phyloP scores from a whole-genome alignment of 2,113 vertebrate genomes.

The Daboia siamensis region DNA sequence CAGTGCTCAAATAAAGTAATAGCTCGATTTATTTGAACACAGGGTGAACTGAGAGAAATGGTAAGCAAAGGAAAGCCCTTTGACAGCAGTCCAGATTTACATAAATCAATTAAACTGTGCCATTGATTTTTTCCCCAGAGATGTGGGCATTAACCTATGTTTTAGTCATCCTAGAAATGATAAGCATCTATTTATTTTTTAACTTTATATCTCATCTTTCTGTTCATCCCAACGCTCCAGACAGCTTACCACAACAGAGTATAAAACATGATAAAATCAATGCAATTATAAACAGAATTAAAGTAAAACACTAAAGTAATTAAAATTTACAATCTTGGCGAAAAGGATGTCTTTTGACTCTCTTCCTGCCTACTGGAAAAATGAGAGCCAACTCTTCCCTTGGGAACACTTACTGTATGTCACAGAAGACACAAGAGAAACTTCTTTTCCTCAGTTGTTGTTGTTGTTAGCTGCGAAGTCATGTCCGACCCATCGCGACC shows the following conservation, averaged over 20 bases:
- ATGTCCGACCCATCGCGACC: too few species aligned
- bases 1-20: background rate
- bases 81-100: constrained; percentile 2
- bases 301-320: background rate
- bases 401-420: background rate
- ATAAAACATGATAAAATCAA: background rate
- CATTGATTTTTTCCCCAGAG: background rate
- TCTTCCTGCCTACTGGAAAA: background rate
- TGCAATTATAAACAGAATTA: background rate
- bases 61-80: background rate
- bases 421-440: background rate
- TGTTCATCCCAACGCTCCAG: background rate
- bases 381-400: background rate
- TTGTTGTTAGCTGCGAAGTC: too few species aligned
- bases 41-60: background rate
- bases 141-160: background rate
- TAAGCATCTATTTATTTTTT: constrained; percentile 21
- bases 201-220: background rate
- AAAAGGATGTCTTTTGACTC: background rate
- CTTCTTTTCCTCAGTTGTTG: background rate
- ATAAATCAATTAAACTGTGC: background rate
- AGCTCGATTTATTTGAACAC: constrained; percentile 1
- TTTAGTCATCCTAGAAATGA: constrained; percentile 42
- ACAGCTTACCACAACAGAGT: background rate
- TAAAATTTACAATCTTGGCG: background rate